These are phyloP conservation scores for Aphelocoma coerulescens DNA, from an alignment of 2,113 vertebrate species.

Conservation along the genomic window DNA sequence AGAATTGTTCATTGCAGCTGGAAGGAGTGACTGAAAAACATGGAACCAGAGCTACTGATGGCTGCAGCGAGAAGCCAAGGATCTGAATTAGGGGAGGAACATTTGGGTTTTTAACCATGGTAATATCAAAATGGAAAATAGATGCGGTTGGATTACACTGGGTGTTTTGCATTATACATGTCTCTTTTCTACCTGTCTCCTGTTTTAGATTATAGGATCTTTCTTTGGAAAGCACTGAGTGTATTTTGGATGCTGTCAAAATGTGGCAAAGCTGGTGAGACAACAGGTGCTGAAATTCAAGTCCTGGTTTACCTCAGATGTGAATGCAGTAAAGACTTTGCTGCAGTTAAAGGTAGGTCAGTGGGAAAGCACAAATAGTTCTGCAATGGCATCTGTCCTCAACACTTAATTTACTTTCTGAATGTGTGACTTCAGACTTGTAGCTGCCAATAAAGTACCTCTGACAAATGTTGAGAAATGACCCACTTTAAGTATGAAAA, in stretches of 20 bases:
- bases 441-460: background rate
- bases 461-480: fast-evolving
- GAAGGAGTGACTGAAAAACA: background rate
- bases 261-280: background rate
- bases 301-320: background rate
- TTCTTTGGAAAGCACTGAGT: background rate
- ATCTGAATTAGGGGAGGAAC: background rate
- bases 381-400: background rate
- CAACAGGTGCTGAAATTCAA: background rate
- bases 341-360: background rate
- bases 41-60: background rate
- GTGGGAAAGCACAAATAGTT: background rate
- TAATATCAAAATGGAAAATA: background rate
- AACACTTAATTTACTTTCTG: background rate
- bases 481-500: background rate
- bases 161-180: background rate
- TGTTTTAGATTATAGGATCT: background rate
- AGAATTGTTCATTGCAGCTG: background rate
- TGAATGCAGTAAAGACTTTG: background rate
- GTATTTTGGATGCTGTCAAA: background rate
- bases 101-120: background rate
- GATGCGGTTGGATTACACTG: background rate
- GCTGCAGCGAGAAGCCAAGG: background rate
- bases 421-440: background rate
- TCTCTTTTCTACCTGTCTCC: background rate